Base-by-base conservation (phyloP, 2,888 invertebrate genomes). In the Glaucopsyche alexis region DNA sequence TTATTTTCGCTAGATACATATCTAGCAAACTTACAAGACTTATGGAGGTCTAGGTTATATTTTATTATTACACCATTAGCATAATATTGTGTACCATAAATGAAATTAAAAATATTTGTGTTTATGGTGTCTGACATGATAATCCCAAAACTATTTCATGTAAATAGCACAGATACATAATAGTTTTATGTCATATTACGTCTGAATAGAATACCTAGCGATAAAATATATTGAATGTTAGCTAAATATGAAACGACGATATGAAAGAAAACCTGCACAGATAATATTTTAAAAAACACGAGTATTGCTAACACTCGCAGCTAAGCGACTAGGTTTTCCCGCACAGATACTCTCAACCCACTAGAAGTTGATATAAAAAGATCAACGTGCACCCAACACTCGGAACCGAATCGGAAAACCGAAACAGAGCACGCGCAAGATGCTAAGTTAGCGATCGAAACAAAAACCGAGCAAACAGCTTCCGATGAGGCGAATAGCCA, bases 251-350 rank as follows among this genome's bases (percentile, higher is more conserved):
- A 50, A 50, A 50, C n/a, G 9, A n/a, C 50, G 50, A 52, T 3
- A 16, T 52, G 7, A 29, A 29, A 29, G 2, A 29, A 29, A 29
- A 29, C 29, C 19, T 9, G 19, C 19, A 11, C 16, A 5, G 19
- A 9, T 5, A 55, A 14, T 11, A 9, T 11, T 8, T 42, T 42
- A 42, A 42, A 6, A 19, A 55, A 55, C 42, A 66, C 8, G 29
- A 29, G 76, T 76, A 76, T 76, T 71, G 72, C 52, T 76, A 74
- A 76, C 73, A 82, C 82, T 82, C 85, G 81, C 80, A 79, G 81
- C 88, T 90, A 90, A 90, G 88, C 85, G 82, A 82, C 81, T 84
- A 87, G 89, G 83, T 90, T 83, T 91, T 90, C 79, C 79, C 86
- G 86, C 87, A 85, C 92, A 92, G 92, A 91, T 91, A 83, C 83